Percentiles rank a stretch among this genome's conserved stretches.
Conservation (phyloP, 2,113 vertebrate species). For the Hypanus sabinus region DNA sequence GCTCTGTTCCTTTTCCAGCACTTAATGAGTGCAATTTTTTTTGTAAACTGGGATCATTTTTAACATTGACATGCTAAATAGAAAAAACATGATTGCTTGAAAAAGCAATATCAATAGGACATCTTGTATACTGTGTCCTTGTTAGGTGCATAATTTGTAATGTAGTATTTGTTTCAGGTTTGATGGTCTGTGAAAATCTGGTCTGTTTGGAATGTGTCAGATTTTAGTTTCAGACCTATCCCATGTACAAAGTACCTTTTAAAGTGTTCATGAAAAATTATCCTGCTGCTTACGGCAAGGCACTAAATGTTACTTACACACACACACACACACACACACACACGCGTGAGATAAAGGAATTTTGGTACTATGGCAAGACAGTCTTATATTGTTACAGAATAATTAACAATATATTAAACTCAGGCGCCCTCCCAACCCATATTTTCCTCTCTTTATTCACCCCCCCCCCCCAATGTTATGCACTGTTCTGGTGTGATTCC, state of each 20-base stretch:
- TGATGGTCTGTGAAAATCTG: slow-evolving; percentile 14
- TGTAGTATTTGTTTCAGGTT: background rate
- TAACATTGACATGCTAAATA: background rate
- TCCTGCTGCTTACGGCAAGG: background rate
- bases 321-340: too few relatives aligned
- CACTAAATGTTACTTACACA: background rate
- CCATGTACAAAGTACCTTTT: background rate
- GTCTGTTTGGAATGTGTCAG: background rate
- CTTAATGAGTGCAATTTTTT: background rate
- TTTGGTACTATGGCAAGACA: background rate
- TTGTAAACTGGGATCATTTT: background rate
- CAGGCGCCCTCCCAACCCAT: background rate
- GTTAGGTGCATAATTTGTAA: background rate
- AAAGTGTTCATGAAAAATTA: background rate
- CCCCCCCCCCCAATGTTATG: slow-evolving; percentile 29
- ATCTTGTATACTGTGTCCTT: background rate
- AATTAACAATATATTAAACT: background rate
- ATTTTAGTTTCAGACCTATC: background rate
- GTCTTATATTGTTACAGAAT: background rate
- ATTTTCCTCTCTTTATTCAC: background rate
- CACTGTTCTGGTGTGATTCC: slow-evolving; percentile 48
- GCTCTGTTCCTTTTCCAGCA: background rate
- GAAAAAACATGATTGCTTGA: background rate
- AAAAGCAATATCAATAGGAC: background rate
- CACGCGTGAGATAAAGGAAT: background rate